Evolutionary conservation across 2,797 vertebrate genomes (phyloP), one percentile per base, ranked within the genome.

Genomic region (Urophycis tenuis): DNA sequence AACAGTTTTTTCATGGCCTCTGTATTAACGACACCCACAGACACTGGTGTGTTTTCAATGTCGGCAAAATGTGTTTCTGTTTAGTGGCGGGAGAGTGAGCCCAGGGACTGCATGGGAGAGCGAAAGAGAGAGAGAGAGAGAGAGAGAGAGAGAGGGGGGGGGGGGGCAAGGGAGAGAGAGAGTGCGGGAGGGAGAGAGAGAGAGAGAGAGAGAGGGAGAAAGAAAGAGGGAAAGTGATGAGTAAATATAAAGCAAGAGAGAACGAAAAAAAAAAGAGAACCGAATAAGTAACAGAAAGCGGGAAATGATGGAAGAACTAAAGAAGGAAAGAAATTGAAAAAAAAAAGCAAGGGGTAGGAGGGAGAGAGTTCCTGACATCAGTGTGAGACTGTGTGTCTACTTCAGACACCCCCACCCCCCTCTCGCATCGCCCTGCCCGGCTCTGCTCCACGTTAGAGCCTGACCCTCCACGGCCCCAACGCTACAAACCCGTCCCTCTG

Each of bases 21-120:
- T 80, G 84, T 77, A 79, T 83, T 78, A 78, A 85, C 82, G 86
- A 85, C 85, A 53, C 79, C 78, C 79, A 82, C 78, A 81, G 87
- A 88, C 86, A 86, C 77, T 84, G 80, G 83, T 84, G 86, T 85
- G 86, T 82, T 89, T 83, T 88, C 79, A 81, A 86, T 87, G 79
- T 81, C 35, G 36, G 70, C 29, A 49, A 89, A 92, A 94, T 93
- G 85, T 93, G 92, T 89, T 92, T 93, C 82, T 91, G 82, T 89
- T 93, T 92, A 92, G 82, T 82, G 74, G 74, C 73, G 64, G 74
- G 79, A 81, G 79, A 82, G 74, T 74, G 81, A 82, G 78, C 75
- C 74, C 22, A 15, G 49, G 22, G 30, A 71, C 70, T 69, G 19
- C 49, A 22, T n/a, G 25, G 64, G 19, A 17, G 25, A n/a, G n/a